A percentile compares a stretch with the other conserved stretches of the same genome.
Conservation (phyloP, 2,113 vertebrate genomes). For the Neolamprologus devosi region DNA sequence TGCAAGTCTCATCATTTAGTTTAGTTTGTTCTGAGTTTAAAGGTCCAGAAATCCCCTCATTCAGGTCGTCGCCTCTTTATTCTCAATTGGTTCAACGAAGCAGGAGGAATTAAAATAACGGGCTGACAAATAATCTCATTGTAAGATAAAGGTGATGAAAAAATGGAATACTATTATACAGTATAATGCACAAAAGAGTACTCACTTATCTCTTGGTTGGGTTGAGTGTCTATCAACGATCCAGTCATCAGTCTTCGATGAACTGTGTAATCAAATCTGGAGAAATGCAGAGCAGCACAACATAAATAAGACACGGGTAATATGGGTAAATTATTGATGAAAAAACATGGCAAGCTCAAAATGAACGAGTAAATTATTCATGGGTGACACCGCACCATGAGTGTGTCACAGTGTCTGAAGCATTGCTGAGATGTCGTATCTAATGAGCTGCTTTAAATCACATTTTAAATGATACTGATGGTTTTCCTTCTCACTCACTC, state of each 20-base stretch:
- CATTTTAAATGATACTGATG: constrained; percentile 5
- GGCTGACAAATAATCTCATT: neutral
- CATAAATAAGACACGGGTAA: constrained; percentile 33
- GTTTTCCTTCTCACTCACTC: neutral
- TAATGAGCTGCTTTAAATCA: constrained; percentile 39
- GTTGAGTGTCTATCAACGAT: neutral
- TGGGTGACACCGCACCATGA: constrained; percentile 22
- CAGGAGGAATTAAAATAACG: neutral
- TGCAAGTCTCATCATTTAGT: neutral
- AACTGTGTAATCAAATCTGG: constrained; percentile 18
- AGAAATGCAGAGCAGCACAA: constrained; percentile 11
- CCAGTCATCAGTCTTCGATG: neutral
- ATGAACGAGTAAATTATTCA: constrained; percentile 56
- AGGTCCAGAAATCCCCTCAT: neutral
- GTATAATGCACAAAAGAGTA: neutral
- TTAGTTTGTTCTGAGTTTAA: neutral
- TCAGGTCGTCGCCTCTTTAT: neutral
- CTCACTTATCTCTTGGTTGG: neutral
- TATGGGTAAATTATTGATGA: constrained; percentile 51
- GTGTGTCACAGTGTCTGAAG: constrained; percentile 16
- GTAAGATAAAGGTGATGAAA: neutral
- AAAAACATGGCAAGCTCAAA: constrained; percentile 35
- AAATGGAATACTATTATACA: neutral
- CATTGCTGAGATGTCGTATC: neutral
- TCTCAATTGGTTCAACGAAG: neutral